These are phyloP conservation scores for Chrysolina americana DNA, from an alignment of 2,888 invertebrate species.

Conservation along the genomic window DNA sequence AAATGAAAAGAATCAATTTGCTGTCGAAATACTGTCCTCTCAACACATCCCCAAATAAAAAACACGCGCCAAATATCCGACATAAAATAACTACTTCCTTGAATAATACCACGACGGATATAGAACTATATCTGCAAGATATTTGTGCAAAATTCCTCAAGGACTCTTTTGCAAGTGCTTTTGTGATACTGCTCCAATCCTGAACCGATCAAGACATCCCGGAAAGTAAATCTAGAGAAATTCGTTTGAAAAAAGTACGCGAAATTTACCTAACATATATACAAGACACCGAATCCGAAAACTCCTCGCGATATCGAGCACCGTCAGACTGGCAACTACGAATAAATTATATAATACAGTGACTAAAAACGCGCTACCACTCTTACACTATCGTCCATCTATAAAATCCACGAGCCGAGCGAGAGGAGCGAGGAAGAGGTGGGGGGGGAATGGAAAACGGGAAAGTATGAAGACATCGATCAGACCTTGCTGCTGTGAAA, in stretches of 20 bases:
- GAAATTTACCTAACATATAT: not conserved
- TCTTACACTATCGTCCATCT: not conserved
- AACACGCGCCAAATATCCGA: no score
- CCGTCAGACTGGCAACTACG: not conserved
- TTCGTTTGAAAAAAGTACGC: not conserved
- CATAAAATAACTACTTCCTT: no score
- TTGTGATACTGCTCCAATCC: not conserved
- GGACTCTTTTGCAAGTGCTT: no score
- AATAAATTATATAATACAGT: slow-evolving; percentile 12
- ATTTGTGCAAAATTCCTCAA: no score
- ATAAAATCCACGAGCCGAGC: slow-evolving; percentile 2
- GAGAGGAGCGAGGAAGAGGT: not conserved
- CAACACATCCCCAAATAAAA: no score
- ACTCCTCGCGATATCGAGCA: not conserved
- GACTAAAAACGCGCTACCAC: slow-evolving; percentile 3
- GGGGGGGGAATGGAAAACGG: slow-evolving; percentile 25
- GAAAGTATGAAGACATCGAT: slow-evolving; percentile 58
- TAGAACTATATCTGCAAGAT: not conserved
- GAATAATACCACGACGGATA: no score
- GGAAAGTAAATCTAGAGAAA: not conserved
- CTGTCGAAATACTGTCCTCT: no score
- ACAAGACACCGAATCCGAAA: not conserved
- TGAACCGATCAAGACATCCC: not conserved
- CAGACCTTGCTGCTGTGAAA: slow-evolving; percentile 80
- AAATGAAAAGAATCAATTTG: no score